Base-by-base conservation (phyloP, 2,113 vertebrate genomes). In the Gymnarchus niloticus region DNA sequence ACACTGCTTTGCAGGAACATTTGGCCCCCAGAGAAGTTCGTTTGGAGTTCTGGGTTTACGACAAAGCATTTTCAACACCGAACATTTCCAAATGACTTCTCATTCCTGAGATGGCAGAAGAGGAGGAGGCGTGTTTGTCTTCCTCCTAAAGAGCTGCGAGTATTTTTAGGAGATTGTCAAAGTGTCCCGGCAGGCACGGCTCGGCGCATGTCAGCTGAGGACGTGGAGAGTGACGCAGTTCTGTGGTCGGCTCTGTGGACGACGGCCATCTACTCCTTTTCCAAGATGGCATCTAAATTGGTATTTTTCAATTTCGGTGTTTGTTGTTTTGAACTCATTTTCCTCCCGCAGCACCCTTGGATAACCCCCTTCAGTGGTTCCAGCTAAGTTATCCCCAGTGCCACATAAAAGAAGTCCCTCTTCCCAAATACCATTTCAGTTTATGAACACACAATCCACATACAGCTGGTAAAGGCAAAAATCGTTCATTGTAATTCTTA, bases 251-350 rank as follows among this genome's bases (percentile, higher is more conserved):
- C 23, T 25, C 37, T 1, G 73, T 5, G 41, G 51, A 56, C 3
- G 7, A 19, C 2, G 8, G 61, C 57, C 25, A 12, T 56, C 56
- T 41, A 3, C 81, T 56, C 37, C 23, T 23, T 83, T 56, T 59
- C 19, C 37, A 33, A 12, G 46, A 21, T 17, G 83, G 61, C 52
- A 84, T 73, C 46, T 73, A 84, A 84, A 84, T 84, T 84, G 83
- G 61, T 73, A 33, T 73, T 49, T 59, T 25, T 65, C n/a, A 3
- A 21, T 28, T 59, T 84, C 65, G 5, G 4, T 4, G 17, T 52
- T 52, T 84, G 48, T 48, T 73, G 44, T 84, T 73, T 84, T 84
- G 25, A 73, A 73, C 83, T n/a, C 61, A 37, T 28, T 25, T 73
- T 57, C 49, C 57, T 37, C 57, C 59, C 59, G 28, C 57, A 84